A percentile compares a stretch with the other conserved stretches of the same genome.
Evolutionary conservation across 2,888 invertebrate genomes (phyloP).

Genomic region (Drepana falcataria): DNA sequence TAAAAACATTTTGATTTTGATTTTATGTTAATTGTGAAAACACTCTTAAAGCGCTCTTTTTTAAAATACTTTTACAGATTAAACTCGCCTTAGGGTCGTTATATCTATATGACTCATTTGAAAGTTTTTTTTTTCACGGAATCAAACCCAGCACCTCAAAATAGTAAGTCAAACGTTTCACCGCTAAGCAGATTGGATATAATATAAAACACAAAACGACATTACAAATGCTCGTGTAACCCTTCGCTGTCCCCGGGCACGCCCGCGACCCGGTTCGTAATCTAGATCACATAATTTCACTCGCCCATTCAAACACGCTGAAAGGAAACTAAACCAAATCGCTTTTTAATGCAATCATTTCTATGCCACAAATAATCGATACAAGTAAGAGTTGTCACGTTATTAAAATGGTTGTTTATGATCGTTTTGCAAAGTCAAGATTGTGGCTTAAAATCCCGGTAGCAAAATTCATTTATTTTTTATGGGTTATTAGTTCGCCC

Average conservation of each 20-base stretch:
- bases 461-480: no score
- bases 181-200: background rate
- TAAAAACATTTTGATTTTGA: no score
- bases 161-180: no score
- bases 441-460: no score
- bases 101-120: background rate
- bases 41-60: no score
- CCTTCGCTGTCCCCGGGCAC: slow-evolving; percentile 5
- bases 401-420: background rate
- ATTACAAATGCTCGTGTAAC: slow-evolving; percentile 1
- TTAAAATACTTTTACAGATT: no score
- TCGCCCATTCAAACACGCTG: slow-evolving; percentile 21
- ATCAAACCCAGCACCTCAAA: no score
- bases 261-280: slow-evolving; percentile 15
- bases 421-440: background rate
- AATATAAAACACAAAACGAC: background rate
- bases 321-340: slow-evolving; percentile 12
- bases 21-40: no score
- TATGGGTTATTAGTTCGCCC: no score
- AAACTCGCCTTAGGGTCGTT: background rate
- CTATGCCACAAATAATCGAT: background rate
- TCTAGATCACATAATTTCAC: slow-evolving; percentile 25
- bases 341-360: slow-evolving; percentile 1
- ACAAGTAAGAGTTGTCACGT: background rate
- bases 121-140: no score